Evolutionary conservation across 2,888 invertebrate species (phyloP).

Genomic region (Lamproptera curius): DNA sequence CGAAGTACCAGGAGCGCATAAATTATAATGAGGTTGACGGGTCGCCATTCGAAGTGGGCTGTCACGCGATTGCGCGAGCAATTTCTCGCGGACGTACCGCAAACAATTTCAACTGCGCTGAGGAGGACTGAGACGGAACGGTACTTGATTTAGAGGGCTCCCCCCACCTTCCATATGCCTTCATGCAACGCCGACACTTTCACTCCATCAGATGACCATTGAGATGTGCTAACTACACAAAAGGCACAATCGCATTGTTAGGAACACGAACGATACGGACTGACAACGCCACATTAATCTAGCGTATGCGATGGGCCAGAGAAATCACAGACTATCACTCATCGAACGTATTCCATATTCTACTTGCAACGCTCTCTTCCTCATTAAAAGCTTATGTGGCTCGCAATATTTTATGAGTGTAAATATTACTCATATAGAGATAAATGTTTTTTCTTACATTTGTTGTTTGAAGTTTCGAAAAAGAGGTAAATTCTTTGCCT

Average conservation of each 20-base stretch:
- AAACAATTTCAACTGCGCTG: slow-evolving; percentile 4
- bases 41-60: no score
- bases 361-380: no score
- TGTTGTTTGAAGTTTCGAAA: no score
- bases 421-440: no score
- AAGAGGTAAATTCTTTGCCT: no score
- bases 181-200: slow-evolving; percentile 6
- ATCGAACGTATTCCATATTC: neutral
- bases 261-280: slow-evolving; percentile 11
- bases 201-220: slow-evolving; percentile 16
- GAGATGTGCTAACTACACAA: slow-evolving; percentile 19
- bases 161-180: neutral
- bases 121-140: neutral
- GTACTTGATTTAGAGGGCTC: slow-evolving; percentile 2
- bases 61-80: neutral
- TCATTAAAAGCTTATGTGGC: no score
- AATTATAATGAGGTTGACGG: no score
- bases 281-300: slow-evolving; percentile 13
- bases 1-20: no score
- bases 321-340: slow-evolving; percentile 8
- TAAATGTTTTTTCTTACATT: no score
- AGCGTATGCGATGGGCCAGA: slow-evolving; percentile 4
- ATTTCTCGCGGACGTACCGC: neutral
- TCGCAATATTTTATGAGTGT: no score
- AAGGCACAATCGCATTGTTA: slow-evolving; percentile 13